Percentiles rank a stretch among this genome's conserved stretches.
Conservation (phyloP, 2,113 vertebrate species). For the Pristiophorus japonicus region DNA sequence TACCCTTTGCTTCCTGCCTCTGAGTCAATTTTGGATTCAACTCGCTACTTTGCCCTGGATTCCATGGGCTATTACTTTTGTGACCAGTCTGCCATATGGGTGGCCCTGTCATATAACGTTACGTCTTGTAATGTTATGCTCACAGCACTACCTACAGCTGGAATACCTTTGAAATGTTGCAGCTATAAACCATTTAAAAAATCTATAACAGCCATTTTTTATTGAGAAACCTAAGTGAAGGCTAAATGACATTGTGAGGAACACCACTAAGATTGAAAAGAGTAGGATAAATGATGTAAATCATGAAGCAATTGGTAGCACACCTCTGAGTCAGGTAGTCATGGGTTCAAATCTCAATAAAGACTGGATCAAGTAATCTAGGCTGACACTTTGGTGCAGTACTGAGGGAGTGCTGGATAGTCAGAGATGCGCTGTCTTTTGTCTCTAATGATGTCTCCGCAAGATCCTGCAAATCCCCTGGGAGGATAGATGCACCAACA, state of each 20-base stretch:
- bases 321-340: neutral
- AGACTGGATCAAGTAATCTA: neutral
- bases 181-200: neutral
- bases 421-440: neutral
- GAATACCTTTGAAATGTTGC: neutral
- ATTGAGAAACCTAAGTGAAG: slow-evolving; percentile 3
- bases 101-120: neutral
- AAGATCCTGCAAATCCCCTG: too few relatives aligned
- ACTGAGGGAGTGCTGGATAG: neutral
- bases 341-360: neutral
- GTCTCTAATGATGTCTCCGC: too few relatives aligned
- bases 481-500: too few relatives aligned
- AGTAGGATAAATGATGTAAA: too few relatives aligned
- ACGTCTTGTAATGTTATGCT: neutral
- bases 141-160: neutral
- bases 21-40: too few relatives aligned
- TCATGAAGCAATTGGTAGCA: too few relatives aligned
- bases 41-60: too few relatives aligned
- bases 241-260: neutral
- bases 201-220: neutral
- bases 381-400: neutral
- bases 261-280: neutral
- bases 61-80: too few relatives aligned
- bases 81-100: too few relatives aligned
- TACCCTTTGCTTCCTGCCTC: too few relatives aligned